Conservation (phyloP, 2,113 vertebrate species). For the Phaethornis superciliosus region DNA sequence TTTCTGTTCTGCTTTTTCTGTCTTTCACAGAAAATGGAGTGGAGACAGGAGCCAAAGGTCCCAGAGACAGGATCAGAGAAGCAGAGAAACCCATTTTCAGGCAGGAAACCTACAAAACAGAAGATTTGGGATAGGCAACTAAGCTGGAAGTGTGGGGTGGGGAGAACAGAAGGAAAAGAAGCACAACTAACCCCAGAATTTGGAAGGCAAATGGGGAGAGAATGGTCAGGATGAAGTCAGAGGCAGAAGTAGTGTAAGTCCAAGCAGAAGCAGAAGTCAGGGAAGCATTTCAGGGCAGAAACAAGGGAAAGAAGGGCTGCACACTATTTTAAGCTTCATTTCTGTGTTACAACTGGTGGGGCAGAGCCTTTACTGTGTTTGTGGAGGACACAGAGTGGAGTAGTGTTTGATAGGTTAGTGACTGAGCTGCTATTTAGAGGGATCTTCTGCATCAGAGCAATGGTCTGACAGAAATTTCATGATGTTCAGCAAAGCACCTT, state of each 20-base stretch:
- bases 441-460: not conserved
- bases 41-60: not conserved
- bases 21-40: not conserved
- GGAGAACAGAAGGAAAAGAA: not conserved
- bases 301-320: not conserved
- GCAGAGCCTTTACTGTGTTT: not conserved
- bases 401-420: not conserved
- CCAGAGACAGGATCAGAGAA: rapidly evolving
- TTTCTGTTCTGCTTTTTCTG: not conserved
- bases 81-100: not conserved
- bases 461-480: not conserved
- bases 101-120: not conserved
- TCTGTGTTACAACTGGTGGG: not conserved
- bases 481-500: not conserved
- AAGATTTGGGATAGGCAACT: not conserved
- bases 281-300: not conserved
- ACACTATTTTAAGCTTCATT: not conserved
- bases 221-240: not conserved
- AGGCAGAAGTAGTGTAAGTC: not conserved
- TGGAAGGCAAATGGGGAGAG: not conserved
- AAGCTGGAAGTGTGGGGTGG: not conserved
- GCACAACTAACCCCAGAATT: not conserved
- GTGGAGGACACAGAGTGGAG: not conserved
- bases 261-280: not conserved
- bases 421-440: not conserved